phyloP scores from a whole-genome alignment of 2,888 invertebrate genomes.

The Dexiosoma caninum region DNA sequence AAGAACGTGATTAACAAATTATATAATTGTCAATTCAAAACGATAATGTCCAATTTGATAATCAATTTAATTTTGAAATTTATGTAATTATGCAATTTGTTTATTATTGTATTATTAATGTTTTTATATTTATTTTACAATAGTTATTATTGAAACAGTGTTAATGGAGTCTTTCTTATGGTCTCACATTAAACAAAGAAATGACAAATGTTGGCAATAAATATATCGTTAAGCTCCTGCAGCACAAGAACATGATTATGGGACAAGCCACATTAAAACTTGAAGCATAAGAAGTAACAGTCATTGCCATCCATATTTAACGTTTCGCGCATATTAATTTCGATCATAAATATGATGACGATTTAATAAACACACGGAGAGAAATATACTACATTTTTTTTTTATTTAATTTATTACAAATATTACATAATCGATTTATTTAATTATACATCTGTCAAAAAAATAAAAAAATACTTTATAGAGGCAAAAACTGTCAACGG shows the following conservation, averaged over 20 bases:
- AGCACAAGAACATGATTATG: constrained; percentile 22
- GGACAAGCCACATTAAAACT: not conserved
- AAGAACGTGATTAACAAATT: constrained; percentile 60
- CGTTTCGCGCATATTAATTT: constrained; percentile 58
- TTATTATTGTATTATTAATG: too few relatives aligned
- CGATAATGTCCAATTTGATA: constrained; percentile 45
- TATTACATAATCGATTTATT: too few relatives aligned
- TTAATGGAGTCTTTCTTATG: constrained; percentile 4
- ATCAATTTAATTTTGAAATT: constrained; percentile 29
- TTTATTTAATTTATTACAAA: too few relatives aligned
- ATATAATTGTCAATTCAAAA: constrained; percentile 55
- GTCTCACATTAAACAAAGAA: constrained; percentile 47
- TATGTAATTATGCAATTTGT: constrained; percentile 1
- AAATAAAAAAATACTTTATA: too few relatives aligned
- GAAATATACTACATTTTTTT: not conserved
- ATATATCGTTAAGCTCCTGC: constrained; percentile 18
- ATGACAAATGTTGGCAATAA: constrained; percentile 49
- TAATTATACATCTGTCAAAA: too few relatives aligned
- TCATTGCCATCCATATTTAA: constrained; percentile 46
- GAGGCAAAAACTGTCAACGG: too few relatives aligned
- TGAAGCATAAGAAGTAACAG: not conserved
- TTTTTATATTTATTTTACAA: too few relatives aligned
- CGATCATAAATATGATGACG: constrained; percentile 20
- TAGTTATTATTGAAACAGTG: not conserved
- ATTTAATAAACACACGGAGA: not conserved